These are phyloP conservation scores for Gobio gobio DNA, from an alignment of 2,113 vertebrate species.

Conservation along the genomic window DNA sequence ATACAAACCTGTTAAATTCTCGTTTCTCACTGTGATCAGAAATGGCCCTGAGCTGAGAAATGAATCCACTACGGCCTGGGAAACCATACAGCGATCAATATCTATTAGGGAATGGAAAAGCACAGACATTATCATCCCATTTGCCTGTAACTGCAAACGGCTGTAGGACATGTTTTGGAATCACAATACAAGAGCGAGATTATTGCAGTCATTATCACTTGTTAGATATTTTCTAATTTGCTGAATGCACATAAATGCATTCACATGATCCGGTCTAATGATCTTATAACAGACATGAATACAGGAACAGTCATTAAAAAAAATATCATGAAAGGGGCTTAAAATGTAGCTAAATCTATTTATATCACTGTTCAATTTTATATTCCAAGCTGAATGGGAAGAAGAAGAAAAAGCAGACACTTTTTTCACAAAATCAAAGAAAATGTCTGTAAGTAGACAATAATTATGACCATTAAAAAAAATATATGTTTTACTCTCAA, in stretches of 20 bases:
- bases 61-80: slow-evolving; percentile 26
- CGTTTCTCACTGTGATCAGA: slow-evolving; percentile 37
- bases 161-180: neutral
- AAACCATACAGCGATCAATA: slow-evolving; percentile 36
- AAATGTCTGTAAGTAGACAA: neutral
- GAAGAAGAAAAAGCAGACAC: neutral
- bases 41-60: slow-evolving; percentile 37
- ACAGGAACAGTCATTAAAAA: neutral
- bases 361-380: neutral
- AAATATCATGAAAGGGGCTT: neutral
- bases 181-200: neutral
- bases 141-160: slow-evolving; percentile 30
- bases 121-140: slow-evolving; percentile 34
- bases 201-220: slow-evolving; percentile 3
- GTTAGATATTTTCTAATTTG: slow-evolving; percentile 19
- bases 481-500: neutral
- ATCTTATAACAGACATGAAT: neutral
- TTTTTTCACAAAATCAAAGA: neutral
- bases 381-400: neutral
- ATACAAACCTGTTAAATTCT: slow-evolving; percentile 27
- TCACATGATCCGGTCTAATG: neutral
- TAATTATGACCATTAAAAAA: slow-evolving; percentile 15
- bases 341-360: neutral
- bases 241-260: slow-evolving; percentile 14
- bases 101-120: slow-evolving; percentile 39